phyloP scores from a whole-genome alignment of 2,113 vertebrate genomes.

The Eulemur rufifrons region DNA sequence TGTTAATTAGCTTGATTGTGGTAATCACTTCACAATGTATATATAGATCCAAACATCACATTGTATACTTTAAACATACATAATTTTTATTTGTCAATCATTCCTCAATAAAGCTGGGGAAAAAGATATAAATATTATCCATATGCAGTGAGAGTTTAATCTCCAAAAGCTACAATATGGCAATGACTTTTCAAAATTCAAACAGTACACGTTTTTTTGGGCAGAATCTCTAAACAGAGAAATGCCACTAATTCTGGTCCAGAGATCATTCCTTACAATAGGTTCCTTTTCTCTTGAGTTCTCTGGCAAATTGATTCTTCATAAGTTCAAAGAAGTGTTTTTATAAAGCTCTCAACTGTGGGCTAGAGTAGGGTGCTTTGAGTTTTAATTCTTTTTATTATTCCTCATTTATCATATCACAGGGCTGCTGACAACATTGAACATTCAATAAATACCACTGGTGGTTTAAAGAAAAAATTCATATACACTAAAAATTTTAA shows the following conservation, averaged over 20 bases:
- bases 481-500: background rate
- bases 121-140: background rate
- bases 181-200: background rate
- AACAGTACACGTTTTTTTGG: background rate
- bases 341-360: background rate
- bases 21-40: background rate
- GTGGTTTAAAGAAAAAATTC: background rate
- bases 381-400: background rate
- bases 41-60: background rate
- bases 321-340: background rate
- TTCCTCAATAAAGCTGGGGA: background rate
- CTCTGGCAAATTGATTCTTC: background rate
- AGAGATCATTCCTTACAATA: background rate
- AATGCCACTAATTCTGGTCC: background rate
- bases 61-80: background rate
- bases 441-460: background rate
- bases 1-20: background rate
- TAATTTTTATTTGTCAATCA: background rate
- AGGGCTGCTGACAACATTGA: background rate
- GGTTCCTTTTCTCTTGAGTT: background rate
- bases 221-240: slow-evolving; percentile 15
- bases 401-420: background rate
- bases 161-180: background rate
- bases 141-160: background rate
- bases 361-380: background rate